Conservation (phyloP, 2,888 invertebrate species). For the Acanthosepion pharaonis region DNA sequence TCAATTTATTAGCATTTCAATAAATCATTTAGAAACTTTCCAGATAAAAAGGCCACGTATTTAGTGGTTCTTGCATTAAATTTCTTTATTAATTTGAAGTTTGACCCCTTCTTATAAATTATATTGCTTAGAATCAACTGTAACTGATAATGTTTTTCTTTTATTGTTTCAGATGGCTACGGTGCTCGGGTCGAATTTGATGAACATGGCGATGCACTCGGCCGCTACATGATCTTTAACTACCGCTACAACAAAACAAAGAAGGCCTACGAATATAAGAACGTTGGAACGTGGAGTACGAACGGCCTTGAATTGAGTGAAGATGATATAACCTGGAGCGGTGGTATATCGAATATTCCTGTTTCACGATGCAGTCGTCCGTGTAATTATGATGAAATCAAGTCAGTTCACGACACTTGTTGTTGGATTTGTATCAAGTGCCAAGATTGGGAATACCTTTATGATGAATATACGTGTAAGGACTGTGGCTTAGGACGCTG, state of each 20-base stretch:
- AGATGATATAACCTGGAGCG: constrained; percentile 74
- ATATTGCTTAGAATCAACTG: too few relatives aligned
- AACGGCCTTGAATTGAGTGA: constrained; percentile 75
- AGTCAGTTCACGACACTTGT: constrained; percentile 75
- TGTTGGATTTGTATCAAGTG: constrained; percentile 75
- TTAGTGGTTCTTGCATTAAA: too few relatives aligned
- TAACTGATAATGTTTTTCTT: neutral
- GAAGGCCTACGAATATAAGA: constrained; percentile 69
- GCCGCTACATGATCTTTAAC: constrained; percentile 76
- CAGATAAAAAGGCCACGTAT: too few relatives aligned
- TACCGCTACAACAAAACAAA: constrained; percentile 72
- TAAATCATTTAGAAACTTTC: too few relatives aligned
- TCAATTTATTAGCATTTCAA: too few relatives aligned
- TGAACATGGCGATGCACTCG: constrained; percentile 74
- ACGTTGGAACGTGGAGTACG: constrained; percentile 77
- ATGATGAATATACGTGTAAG: constrained; percentile 71
- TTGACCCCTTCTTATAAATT: too few relatives aligned
- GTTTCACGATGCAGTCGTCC: constrained; percentile 75
- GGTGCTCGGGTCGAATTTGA: constrained; percentile 81
- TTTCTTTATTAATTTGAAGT: too few relatives aligned
- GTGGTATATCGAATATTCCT: constrained; percentile 71
- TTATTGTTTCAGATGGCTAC: constrained; percentile 78
- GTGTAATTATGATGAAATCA: constrained; percentile 74
- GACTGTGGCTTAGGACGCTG: constrained; percentile 70
- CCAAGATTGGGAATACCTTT: constrained; percentile 69